Conservation (phyloP, 2,113 vertebrate species). For the Coturnix japonica region DNA sequence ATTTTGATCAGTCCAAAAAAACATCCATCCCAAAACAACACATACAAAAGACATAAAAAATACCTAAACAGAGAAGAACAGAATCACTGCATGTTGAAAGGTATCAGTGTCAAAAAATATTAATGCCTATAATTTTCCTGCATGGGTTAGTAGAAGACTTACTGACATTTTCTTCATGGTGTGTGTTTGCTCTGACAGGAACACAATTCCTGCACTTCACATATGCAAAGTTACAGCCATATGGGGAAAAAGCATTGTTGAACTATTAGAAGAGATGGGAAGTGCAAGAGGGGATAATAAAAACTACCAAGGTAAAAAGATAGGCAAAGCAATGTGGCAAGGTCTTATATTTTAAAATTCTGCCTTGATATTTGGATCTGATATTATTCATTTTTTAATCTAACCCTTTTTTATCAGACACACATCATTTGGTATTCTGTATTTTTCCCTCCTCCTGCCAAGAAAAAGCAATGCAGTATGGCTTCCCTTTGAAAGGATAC, state of each 20-base stretch:
- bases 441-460: background rate
- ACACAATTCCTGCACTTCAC: background rate
- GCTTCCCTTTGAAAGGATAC: background rate
- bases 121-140: background rate
- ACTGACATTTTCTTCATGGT: background rate
- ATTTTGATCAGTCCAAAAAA: background rate
- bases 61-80: background rate
- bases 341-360: background rate
- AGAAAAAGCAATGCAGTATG: background rate
- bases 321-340: background rate
- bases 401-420: background rate
- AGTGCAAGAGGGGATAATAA: background rate
- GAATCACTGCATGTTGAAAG: background rate
- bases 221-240: background rate
- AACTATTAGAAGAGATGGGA: background rate
- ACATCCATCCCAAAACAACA: background rate
- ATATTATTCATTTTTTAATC: background rate
- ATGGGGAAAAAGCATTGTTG: background rate
- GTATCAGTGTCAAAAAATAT: background rate
- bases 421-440: background rate
- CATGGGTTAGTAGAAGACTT: background rate
- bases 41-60: background rate
- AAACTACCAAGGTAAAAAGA: background rate
- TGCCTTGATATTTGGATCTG: background rate
- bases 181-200: background rate